Base-by-base conservation (phyloP, 2,797 vertebrate genomes). In the Pygocentrus nattereri region DNA sequence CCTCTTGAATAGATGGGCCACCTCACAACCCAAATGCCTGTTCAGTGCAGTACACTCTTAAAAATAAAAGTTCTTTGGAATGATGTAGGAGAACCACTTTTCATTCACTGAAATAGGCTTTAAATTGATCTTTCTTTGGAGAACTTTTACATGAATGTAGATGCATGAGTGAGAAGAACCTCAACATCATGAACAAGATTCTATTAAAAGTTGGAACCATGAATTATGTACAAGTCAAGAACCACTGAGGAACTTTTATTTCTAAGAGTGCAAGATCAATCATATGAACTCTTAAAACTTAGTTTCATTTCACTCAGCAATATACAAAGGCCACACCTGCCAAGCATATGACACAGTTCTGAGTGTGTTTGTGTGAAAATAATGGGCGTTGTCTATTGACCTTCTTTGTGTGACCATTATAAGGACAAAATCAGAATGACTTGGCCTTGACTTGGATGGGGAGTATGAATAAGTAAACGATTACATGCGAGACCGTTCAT, bases 1-100 rank as follows among this genome's bases (percentile, higher is more conserved):
- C 31, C 23, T 56, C 49, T 21, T 27, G 30, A 34, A 25, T 34
- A 64, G 12, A 64, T 1, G 0, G n/a, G 56, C 58, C 38, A 52
- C 74, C 74, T 61, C 41, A 82, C 73, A 49, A 21, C 13, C 38
- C 27, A 73, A 75, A 80, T 49, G 78, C 68, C 58, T 69, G 70
- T 44, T 67, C 52, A 74, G 31, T 47, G 38, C 34, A 71, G 18
- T 7, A 34, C 19, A 65, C 18, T 34, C 61, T 34, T 31, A 31
- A 64, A 30, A 34, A 30, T 59, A 27, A 61, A 61, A 5, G 27
- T 16, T 18, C 4, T 27, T 1, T 1, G 4, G 56, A n/a, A n/a
- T 11, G 1, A 13, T 30, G 13, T 2, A 27, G 4, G 7, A 19
- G 50, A 47, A 47, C 7, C 10, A 58, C 19, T 27, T 44, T 44